Base-by-base conservation (phyloP, 2,113 vertebrate species). In the Mohoua ochrocephala region DNA sequence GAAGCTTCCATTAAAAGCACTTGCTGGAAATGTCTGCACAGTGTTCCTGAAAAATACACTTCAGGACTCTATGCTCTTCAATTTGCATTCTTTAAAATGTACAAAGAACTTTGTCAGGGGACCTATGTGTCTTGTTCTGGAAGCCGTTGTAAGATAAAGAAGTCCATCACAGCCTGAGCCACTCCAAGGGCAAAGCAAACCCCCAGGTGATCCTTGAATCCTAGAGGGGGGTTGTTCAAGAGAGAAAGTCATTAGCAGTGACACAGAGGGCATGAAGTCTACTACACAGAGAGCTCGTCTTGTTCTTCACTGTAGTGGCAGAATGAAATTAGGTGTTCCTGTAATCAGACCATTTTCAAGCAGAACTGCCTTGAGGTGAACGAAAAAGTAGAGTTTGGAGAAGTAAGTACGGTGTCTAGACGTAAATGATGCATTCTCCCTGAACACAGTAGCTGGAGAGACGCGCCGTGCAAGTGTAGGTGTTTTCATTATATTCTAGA, bases 1-100 rank as follows among this genome's bases (percentile, higher is more conserved):
- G 80, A 70, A 81, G 20, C 30, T 78, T 91, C 85, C 85, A 69
- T 74, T 95, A 97, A 95, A 57, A 94, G 86, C 86, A 83, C 63
- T 96, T 96, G 39, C 93, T 94, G 89, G 91, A 94, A 97, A 93
- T 76, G 61, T 73, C 70, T 94, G 45, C 18, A 24, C 30, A 10
- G 53, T 54, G 65, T 87, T 96, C 49, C 91, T 97, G 94, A 94
- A 82, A 91, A 94, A 85, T 74, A 35, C 12, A 0, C 39, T 65
- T 41, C 21, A 44, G 61, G 45, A 85, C 54, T 68, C 31, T 49
- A n/a, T 14, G 17, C 10, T 73, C 37, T 87, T 92, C 84, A 71
- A 30, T 89, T 88, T 84, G 13, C 42, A 19, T 71, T 68, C 42
- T 89, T 83, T 89, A 68, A 93, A 94, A 79, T 44, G 47, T 67